Evolutionary conservation across 1,140 invertebrate species (phyloP), one percentile per base, ranked within the genome.

Genomic region (Phocides pigmalion): DNA sequence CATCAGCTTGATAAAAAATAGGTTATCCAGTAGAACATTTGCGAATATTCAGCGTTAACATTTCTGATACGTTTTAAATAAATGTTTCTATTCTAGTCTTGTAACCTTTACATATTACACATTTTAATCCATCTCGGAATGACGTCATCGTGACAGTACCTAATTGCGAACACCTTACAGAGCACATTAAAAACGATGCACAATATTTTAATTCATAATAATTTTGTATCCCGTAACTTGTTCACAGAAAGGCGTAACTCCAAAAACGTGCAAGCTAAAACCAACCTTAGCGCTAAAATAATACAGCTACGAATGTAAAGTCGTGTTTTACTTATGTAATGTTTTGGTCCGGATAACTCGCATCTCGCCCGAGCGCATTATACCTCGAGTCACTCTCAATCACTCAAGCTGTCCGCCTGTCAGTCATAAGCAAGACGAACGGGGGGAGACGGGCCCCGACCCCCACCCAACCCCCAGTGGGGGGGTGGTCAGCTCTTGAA

Each of bases 371-470:
- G 76, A 77, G 86, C 87, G 84, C 85, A 90, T 88, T 91, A 90
- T 89, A 87, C 82, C 82, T 82, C 76, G 76, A 90, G 87, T 91
- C 89, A 90, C 82, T 90, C 88, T 91, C 89, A 90, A 91, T 92
- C 90, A 91, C 90, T 92, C 88, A 87, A 86, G 76, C 85, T 90
- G 88, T 92, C 88, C 77, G 71, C 80, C 76, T 86, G 90, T 92
- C 90, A 92, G 76, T 92, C 90, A 92, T 89, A 88, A 86, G 84
- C 87, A 89, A 90, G 84, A 89, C 84, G 84, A 84, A 88, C 84
- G 84, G 83, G 82, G 83, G 77, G 66, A 72, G 70, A 73, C 72
- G 73, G 72, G 62, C 73, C 69, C 74, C 79, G 68, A 61, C 62
- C 65, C 64, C 53, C 70, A 53, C 75, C 76, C 59, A 32, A 51